Conservation (phyloP, 2,113 vertebrate species). For the Corythaeola cristata region DNA sequence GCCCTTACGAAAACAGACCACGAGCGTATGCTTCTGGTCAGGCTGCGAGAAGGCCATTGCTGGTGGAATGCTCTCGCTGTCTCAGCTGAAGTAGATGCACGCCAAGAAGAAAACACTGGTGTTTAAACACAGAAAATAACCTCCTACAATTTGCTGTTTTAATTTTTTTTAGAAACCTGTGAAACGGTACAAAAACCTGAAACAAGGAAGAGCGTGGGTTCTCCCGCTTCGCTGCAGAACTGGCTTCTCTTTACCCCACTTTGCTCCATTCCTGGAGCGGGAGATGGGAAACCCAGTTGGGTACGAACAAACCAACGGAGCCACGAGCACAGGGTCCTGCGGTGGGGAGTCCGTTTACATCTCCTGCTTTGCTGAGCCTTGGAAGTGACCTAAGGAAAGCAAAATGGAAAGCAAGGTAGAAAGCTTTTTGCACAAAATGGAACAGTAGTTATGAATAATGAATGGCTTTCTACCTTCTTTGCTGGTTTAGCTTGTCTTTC, state of each 20-base stretch:
- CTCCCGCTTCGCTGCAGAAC: neutral
- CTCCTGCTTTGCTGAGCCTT: neutral
- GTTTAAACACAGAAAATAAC: neutral
- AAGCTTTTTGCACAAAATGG: slow-evolving; percentile 25
- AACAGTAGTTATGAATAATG: neutral
- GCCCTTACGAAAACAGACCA: neutral
- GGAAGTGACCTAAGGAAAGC: neutral
- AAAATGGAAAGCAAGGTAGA: neutral
- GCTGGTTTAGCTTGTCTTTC: neutral
- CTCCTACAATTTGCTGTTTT: rapidly evolving
- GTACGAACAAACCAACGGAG: neutral
- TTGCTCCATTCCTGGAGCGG: neutral
- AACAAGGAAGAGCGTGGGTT: rapidly evolving
- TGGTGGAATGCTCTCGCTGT: neutral
- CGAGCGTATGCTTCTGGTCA: slow-evolving; percentile 15
- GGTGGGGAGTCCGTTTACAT: neutral
- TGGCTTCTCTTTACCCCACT: neutral
- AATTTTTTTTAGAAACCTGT: neutral
- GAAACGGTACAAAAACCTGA: neutral
- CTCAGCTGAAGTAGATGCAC: neutral
- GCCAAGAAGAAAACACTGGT: neutral
- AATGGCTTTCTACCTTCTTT: neutral
- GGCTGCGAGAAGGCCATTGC: neutral
- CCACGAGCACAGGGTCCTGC: rapidly evolving
- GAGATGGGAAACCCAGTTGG: neutral